Percentiles rank a stretch among this genome's conserved stretches.
These are phyloP conservation scores for Stylophora pistillata DNA, from an alignment of 64 coral and sea anemone species.

Conservation along the genomic window DNA sequence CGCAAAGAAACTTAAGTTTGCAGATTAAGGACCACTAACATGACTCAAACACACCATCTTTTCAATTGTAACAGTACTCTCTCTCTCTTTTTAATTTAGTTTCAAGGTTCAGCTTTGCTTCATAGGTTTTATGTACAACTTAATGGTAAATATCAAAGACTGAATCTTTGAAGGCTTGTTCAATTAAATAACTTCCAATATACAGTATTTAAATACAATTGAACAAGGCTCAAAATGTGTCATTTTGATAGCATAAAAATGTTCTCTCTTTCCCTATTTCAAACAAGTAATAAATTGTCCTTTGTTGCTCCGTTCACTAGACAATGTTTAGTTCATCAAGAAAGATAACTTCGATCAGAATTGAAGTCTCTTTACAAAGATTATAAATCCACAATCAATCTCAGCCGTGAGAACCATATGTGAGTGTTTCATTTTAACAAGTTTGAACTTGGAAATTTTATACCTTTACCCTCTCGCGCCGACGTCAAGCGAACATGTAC, in stretches of 20 bases:
- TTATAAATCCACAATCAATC: not conserved
- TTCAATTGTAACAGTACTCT: not conserved
- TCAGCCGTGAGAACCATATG: not conserved
- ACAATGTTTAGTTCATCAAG: not conserved
- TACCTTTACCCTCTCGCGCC: conserved; percentile 16
- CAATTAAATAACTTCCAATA: conserved; percentile 51
- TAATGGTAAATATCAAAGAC: conserved; percentile 4
- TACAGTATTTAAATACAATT: conserved; percentile 36
- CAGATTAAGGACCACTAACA: not conserved
- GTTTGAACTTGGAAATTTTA: conserved; percentile 30
- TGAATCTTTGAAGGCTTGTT: not conserved
- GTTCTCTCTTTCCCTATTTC: not conserved
- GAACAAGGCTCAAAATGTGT: conserved; percentile 11
- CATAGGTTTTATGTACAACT: conserved; percentile 39
- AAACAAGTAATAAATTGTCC: conserved; percentile 2
- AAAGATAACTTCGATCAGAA: not conserved
- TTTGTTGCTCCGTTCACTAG: not conserved
- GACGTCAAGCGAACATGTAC: conserved; percentile 30
- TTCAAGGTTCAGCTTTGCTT: conserved; percentile 2
- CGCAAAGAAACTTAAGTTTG: conserved; percentile 10
- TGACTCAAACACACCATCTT: conserved; percentile 4
- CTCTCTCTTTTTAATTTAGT: conserved; percentile 38
- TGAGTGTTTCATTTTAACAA: conserved; percentile 12
- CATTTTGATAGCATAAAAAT: conserved; percentile 11
- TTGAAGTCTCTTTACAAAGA: not conserved